These are phyloP conservation scores for Muscina levida DNA, from an alignment of 2,888 invertebrate species.

Conservation along the genomic window DNA sequence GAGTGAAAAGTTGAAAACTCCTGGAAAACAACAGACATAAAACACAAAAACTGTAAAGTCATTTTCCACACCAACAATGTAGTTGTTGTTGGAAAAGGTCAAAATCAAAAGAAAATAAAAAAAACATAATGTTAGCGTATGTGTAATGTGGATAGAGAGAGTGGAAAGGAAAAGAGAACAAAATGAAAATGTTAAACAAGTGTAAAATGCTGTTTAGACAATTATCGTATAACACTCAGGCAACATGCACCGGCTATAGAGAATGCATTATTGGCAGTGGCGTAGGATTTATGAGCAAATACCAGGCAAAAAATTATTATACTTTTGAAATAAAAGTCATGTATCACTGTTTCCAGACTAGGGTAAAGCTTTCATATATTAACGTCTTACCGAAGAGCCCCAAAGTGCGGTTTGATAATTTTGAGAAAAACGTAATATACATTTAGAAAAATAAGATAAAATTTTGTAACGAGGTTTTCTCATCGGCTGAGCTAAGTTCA, in stretches of 20 bases:
- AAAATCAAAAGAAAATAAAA: slow-evolving; percentile 8
- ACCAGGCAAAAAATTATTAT: no score
- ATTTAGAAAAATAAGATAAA: no score
- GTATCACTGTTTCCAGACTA: no score
- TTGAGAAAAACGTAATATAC: no score
- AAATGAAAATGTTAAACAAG: slow-evolving; percentile 37
- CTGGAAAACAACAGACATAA: slow-evolving; percentile 12
- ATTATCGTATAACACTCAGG: slow-evolving; percentile 23
- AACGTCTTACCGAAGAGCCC: no score
- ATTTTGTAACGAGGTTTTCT: no score
- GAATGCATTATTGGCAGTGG: background rate
- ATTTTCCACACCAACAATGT: slow-evolving; percentile 29
- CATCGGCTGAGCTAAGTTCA: no score
- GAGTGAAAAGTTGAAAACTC: slow-evolving; percentile 24
- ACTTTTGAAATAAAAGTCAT: no score
- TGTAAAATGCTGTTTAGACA: slow-evolving; percentile 19
- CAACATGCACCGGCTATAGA: background rate
- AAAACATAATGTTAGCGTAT: background rate
- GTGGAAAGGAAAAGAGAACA: slow-evolving; percentile 2
- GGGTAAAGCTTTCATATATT: no score
- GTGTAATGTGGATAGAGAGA: background rate
- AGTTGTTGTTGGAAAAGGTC: background rate
- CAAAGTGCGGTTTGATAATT: no score
- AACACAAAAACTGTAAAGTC: slow-evolving; percentile 41
- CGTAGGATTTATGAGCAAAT: background rate